A percentile compares a stretch with the other conserved stretches of the same genome.
Evolutionary conservation across 2,113 vertebrate species (phyloP).

Genomic region (Gymnorhina tibicen): DNA sequence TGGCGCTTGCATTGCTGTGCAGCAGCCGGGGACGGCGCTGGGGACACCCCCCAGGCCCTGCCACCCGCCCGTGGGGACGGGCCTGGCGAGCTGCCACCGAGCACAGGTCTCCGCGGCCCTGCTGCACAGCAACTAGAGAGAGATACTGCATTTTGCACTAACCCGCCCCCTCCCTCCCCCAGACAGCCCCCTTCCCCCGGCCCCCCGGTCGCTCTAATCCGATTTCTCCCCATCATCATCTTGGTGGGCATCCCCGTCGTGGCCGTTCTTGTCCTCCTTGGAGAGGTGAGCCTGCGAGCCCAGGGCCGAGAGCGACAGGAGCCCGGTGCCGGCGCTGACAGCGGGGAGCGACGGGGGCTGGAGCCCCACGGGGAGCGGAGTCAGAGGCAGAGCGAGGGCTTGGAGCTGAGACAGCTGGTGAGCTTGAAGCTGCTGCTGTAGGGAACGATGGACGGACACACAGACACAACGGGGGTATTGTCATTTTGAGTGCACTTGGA

Average conservation of each 20-base stretch:
- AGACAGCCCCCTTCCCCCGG: background rate
- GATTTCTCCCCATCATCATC: conserved; percentile 94
- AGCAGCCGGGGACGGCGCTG: background rate
- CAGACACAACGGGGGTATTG: background rate
- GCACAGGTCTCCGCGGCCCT: background rate
- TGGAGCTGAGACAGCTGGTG: conserved; percentile 98
- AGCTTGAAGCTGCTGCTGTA: conserved; percentile 97
- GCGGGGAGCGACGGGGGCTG: conserved; percentile 86
- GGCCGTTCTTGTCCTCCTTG: conserved; percentile 94
- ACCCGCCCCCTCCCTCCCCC: background rate
- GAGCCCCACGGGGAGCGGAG: conserved; percentile 89
- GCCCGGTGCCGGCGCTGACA: conserved; percentile 87
- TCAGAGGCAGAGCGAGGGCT: conserved; percentile 92
- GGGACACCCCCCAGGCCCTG: background rate
- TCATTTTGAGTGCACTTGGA: background rate
- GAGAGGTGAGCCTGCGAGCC: conserved; percentile 90
- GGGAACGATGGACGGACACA: conserved; percentile 28
- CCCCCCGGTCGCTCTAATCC: conserved; percentile 74
- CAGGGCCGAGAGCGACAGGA: conserved; percentile 92
- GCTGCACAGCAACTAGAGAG: background rate
- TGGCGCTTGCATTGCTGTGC: background rate
- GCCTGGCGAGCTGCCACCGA: background rate
- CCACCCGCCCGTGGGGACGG: background rate
- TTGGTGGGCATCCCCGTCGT: conserved; percentile 84
- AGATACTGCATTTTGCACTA: conserved; percentile 8